Percentiles rank a stretch among this genome's conserved stretches.
These are phyloP conservation scores for Apamea anceps DNA, from an alignment of 2,888 invertebrate species.

Conservation along the genomic window DNA sequence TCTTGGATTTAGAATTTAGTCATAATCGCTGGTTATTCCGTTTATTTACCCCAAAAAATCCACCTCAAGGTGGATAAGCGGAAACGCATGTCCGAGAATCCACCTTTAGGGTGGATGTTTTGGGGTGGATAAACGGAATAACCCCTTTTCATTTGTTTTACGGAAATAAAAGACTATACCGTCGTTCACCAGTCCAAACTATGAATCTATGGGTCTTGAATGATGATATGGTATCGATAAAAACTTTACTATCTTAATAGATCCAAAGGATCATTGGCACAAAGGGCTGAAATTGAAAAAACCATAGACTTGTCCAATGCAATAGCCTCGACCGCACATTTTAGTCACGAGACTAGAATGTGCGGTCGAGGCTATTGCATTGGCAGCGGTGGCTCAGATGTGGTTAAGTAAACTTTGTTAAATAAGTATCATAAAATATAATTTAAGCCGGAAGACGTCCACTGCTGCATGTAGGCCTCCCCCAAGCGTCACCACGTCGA, in stretches of 20 bases:
- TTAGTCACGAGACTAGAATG: too few relatives aligned
- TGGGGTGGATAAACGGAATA: too few relatives aligned
- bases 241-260: not conserved
- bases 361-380: too few relatives aligned
- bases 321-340: not conserved
- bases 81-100: too few relatives aligned
- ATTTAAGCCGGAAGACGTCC: not conserved
- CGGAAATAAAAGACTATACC: not conserved
- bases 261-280: not conserved
- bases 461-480: not conserved
- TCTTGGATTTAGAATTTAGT: conserved; percentile 7
- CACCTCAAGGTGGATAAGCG: too few relatives aligned
- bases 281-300: not conserved
- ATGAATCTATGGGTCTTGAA: not conserved
- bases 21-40: not conserved
- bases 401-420: not conserved
- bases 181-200: not conserved
- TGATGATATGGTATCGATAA: not conserved
- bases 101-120: too few relatives aligned
- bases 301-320: too few relatives aligned
- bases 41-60: too few relatives aligned
- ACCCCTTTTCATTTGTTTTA: not conserved
- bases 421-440: too few relatives aligned
- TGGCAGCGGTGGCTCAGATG: too few relatives aligned
- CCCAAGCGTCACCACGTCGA: not conserved